phyloP scores from a whole-genome alignment of 1,140 invertebrate genomes.

The Platorchestia sp. region DNA sequence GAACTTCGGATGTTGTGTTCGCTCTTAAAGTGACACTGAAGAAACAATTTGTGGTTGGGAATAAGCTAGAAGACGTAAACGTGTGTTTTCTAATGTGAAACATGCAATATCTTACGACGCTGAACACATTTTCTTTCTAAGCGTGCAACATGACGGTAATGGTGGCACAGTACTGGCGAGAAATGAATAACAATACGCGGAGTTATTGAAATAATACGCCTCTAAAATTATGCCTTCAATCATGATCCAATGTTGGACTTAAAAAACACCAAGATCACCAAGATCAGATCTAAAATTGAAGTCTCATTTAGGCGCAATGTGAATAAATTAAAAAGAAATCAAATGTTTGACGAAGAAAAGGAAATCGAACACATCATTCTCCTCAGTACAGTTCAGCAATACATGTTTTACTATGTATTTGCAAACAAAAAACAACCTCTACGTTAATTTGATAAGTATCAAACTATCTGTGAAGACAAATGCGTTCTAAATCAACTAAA shows the following conservation, averaged over 20 bases:
- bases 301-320: too few relatives aligned
- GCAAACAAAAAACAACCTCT: too few relatives aligned
- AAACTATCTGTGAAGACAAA: too few relatives aligned
- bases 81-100: not conserved
- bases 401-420: not conserved
- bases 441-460: too few relatives aligned
- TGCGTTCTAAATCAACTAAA: too few relatives aligned
- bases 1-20: not conserved
- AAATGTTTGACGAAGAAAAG: not conserved
- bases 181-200: not conserved
- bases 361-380: not conserved
- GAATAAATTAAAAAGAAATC: not conserved
- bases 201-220: not conserved
- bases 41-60: not conserved
- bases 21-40: too few relatives aligned
- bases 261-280: not conserved
- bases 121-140: not conserved
- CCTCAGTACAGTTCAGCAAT: not conserved
- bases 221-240: not conserved
- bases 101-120: not conserved
- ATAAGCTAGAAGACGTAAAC: not conserved
- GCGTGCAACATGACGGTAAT: not conserved
- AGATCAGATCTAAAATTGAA: not conserved
- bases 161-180: not conserved
- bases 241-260: not conserved